These are phyloP conservation scores for Tenebrio molitor DNA, from an alignment of 1,140 invertebrate species.

Conservation along the genomic window DNA sequence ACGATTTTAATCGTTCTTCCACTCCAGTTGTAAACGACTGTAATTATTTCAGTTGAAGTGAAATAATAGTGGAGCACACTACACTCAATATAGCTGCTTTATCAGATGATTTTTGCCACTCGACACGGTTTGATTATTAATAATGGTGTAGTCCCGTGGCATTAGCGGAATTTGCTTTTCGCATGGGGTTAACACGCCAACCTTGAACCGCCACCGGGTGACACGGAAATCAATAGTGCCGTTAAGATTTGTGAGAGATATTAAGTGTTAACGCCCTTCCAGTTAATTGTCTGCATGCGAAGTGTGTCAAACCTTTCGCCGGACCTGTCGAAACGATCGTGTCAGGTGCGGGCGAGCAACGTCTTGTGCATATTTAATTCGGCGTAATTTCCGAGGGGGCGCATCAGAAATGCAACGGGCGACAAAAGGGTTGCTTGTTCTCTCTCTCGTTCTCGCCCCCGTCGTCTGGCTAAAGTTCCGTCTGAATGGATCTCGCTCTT, in stretches of 20 bases:
- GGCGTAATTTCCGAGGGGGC: slow-evolving; percentile 46
- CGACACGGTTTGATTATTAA: slow-evolving; percentile 4
- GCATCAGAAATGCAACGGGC: slow-evolving; percentile 50
- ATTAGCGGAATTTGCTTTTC: slow-evolving; percentile 1
- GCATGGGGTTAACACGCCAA: background rate
- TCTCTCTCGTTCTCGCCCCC: slow-evolving; percentile 19
- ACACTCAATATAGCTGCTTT: slow-evolving; percentile 3
- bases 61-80: slow-evolving; percentile 9
- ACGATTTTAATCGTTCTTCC: slow-evolving; percentile 40
- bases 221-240: slow-evolving; percentile 12
- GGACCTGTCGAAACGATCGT: slow-evolving; percentile 7
- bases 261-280: slow-evolving; percentile 35
- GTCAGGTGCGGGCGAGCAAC: background rate
- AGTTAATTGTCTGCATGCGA: slow-evolving; percentile 23
- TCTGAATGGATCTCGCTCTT: slow-evolving; percentile 50
- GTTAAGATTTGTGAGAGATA: slow-evolving; percentile 30
- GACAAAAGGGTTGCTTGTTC: slow-evolving; percentile 47
- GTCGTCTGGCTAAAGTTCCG: slow-evolving; percentile 15
- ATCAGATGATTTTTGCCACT: slow-evolving; percentile 27
- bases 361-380: slow-evolving; percentile 35
- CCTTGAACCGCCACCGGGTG: background rate
- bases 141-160: background rate
- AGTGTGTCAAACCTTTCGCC: slow-evolving; percentile 35
- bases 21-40: slow-evolving; percentile 32
- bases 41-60: slow-evolving; percentile 31